A percentile compares a stretch with the other conserved stretches of the same genome.
Evolutionary conservation across 2,113 vertebrate genomes (phyloP).

Genomic region (Alces alces): DNA sequence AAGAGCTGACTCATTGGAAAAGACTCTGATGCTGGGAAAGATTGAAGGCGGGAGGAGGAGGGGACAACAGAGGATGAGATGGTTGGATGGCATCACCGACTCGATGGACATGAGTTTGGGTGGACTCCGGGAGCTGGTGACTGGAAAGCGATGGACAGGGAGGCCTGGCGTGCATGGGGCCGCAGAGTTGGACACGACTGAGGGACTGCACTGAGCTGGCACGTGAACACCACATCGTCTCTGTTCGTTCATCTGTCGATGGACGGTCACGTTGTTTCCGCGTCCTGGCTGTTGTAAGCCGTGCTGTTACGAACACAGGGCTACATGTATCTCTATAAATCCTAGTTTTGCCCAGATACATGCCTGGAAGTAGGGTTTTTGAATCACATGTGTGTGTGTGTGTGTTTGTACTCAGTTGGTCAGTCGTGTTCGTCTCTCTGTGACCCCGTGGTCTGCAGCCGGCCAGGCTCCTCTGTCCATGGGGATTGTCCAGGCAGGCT

Average conservation of each 20-base stretch:
- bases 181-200: accelerated
- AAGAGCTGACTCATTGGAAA: neutral
- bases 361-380: neutral
- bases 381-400: neutral
- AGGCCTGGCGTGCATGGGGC: neutral
- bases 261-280: neutral
- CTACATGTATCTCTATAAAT: too few relatives aligned
- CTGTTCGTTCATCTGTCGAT: neutral
- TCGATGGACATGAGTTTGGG: neutral
- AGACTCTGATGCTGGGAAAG: neutral
- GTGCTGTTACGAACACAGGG: accelerated
- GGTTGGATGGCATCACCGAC: neutral
- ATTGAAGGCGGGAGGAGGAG: neutral
- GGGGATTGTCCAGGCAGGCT: neutral
- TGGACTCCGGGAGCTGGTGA: accelerated
- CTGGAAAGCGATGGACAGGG: neutral
- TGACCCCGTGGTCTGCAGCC: accelerated
- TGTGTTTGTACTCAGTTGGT: neutral
- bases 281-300: neutral
- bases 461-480: neutral
- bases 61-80: neutral
- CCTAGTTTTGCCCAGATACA: neutral
- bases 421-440: neutral
- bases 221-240: neutral
- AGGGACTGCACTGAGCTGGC: neutral